These are phyloP conservation scores for Spodoptera picta DNA, from an alignment of 2,888 invertebrate species.

Conservation along the genomic window DNA sequence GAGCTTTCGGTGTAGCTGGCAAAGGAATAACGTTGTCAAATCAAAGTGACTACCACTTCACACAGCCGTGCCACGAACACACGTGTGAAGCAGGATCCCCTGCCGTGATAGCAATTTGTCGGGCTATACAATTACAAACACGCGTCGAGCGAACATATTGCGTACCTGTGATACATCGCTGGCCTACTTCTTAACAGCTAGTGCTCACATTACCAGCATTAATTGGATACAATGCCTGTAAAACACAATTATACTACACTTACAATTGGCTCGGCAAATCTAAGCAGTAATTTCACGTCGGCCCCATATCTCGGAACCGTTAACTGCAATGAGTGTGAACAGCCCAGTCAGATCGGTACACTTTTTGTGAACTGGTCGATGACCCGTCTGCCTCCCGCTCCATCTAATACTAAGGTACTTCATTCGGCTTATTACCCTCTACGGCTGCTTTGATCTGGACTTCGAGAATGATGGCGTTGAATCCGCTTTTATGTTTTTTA, in stretches of 20 bases:
- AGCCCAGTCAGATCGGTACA: constrained; percentile 59
- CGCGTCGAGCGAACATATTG: constrained; percentile 24
- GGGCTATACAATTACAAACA: constrained; percentile 36
- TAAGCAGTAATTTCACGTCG: constrained; percentile 67
- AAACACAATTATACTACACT: constrained; percentile 56
- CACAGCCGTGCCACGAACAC: constrained; percentile 1
- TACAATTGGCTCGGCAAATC: constrained; percentile 64
- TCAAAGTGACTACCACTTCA: not conserved
- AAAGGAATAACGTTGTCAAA: not conserved
- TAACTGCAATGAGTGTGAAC: constrained; percentile 68
- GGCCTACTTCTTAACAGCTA: constrained; percentile 36
- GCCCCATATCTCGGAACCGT: constrained; percentile 68
- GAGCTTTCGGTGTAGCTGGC: too few relatives aligned
- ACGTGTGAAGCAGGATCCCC: constrained; percentile 10
- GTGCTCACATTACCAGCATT: constrained; percentile 51
- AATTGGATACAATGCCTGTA: constrained; percentile 53
- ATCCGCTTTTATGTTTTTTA: not conserved
- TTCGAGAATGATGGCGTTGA: constrained; percentile 10
- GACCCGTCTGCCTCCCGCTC: constrained; percentile 60
- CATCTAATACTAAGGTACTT: constrained; percentile 36
- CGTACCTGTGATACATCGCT: constrained; percentile 51
- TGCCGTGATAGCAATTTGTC: constrained; percentile 37
- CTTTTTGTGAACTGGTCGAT: constrained; percentile 72
- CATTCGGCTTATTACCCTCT: constrained; percentile 47
- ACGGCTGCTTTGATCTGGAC: constrained; percentile 33